Evolutionary conservation across 1,140 invertebrate genomes (phyloP), one percentile per base, ranked within the genome.

Genomic region (Saccostrea cuccullata): DNA sequence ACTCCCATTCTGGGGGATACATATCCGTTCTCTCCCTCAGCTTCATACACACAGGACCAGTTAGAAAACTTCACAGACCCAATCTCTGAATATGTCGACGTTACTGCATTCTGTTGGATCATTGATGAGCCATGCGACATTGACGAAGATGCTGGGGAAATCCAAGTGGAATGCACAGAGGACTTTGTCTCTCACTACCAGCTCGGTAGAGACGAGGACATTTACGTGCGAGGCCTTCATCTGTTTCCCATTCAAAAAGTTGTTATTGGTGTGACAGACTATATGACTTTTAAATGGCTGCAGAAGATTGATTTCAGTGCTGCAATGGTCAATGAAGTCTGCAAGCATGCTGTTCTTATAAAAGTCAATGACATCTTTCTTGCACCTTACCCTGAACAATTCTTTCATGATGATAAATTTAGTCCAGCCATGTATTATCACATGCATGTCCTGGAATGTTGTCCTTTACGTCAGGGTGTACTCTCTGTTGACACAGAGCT

Each of bases 181-280:
- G 55, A 86, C 0, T 94, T 94, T 70, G 86, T 90, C 47, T 73
- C 86, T 23, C 92, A 93, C 87, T 94, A 94, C 67, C 90, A 91
- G 36, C 82, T 93, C n/a, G 88, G 60, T 30, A 55, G 23, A 23
- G 86, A 86, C 60, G 89, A 90, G 58, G 85, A 88, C n/a, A 70
- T 92, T 23, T 91, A 89, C 85, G 90, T 93, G 40, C 84, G 88
- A 86, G 67, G 58, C 20, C 84, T 92, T 77, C 60, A 90, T 47
- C 55, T 92, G 15, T 93, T 91, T 85, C 91, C 91, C 12, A 77
- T 94, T 5, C 85, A 90, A 30, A 93, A 91, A 87, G 90, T 93
- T 40, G 89, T 92, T 8, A 90, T 93, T 86, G 90, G 93, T 91
- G 96, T 96, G 30, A 91, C 91, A 23, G 91, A 91, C 84, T 40